Evolutionary conservation across 2,113 vertebrate species (phyloP).

Genomic region (Oryzias woworae): DNA sequence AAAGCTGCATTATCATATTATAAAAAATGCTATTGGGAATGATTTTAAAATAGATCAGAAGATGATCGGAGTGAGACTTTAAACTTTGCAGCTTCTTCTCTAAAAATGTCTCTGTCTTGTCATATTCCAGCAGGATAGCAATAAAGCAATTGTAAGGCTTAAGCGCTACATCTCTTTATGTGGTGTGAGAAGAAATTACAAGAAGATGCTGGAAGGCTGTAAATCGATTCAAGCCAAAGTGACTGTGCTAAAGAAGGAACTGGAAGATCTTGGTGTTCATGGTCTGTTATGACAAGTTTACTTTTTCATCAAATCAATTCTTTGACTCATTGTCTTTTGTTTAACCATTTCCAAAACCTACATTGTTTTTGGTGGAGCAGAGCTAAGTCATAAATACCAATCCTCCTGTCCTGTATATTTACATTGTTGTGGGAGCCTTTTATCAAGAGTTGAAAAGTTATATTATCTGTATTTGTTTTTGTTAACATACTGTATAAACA

Average conservation of each 20-base stretch:
- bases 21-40: too few species aligned
- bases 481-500: too few species aligned
- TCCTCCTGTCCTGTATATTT: too few species aligned
- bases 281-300: conserved; percentile 68
- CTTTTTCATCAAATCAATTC: background rate
- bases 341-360: background rate
- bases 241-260: conserved; percentile 77
- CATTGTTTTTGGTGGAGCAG: background rate
- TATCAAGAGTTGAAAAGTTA: too few species aligned
- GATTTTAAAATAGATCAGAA: background rate
- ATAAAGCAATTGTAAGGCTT: conserved; percentile 73
- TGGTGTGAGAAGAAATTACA: conserved; percentile 83
- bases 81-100: background rate
- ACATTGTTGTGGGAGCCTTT: too few species aligned
- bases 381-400: background rate
- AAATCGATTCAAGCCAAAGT: conserved; percentile 72
- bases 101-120: background rate
- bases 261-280: conserved; percentile 83
- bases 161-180: conserved; percentile 86
- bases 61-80: background rate
- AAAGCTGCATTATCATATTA: too few species aligned
- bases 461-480: too few species aligned
- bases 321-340: background rate
- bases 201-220: conserved; percentile 81
- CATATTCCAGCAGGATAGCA: conserved; percentile 38